Evolutionary conservation across 2,113 vertebrate species (phyloP).

Genomic region (Perccottus glenii): DNA sequence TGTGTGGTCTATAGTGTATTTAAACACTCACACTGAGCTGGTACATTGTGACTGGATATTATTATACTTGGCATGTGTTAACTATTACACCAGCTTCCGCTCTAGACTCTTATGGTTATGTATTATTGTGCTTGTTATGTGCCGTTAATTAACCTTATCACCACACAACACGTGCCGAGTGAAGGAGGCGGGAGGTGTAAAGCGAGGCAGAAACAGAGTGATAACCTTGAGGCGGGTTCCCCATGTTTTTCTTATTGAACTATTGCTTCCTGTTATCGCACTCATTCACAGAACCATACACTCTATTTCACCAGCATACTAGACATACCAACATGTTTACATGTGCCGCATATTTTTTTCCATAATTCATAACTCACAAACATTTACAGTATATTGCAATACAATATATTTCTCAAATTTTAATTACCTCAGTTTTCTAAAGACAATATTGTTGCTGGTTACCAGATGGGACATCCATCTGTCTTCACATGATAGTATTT

Average conservation of each 20-base stretch:
- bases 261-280: slow-evolving; percentile 40
- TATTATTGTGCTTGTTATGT: slow-evolving; percentile 30
- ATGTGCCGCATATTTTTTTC: background rate
- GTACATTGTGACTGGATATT: no score
- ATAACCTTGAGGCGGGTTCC: slow-evolving; percentile 51
- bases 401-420: background rate
- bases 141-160: slow-evolving; percentile 65
- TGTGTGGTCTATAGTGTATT: no score
- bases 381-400: background rate
- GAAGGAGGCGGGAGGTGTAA: slow-evolving; percentile 12
- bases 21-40: no score
- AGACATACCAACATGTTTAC: background rate
- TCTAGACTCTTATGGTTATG: slow-evolving; percentile 11
- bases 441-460: background rate
- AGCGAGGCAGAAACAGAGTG: slow-evolving; percentile 14
- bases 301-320: background rate
- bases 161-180: slow-evolving; percentile 27
- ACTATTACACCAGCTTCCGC: background rate
- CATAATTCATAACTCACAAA: background rate
- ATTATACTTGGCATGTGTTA: background rate
- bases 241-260: slow-evolving; percentile 34
- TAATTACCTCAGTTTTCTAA: background rate
- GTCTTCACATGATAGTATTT: background rate
- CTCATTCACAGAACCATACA: slow-evolving; percentile 24
- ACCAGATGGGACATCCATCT: background rate